Evolutionary conservation across 2,888 invertebrate species (phyloP).

Genomic region (Archips xylosteana): DNA sequence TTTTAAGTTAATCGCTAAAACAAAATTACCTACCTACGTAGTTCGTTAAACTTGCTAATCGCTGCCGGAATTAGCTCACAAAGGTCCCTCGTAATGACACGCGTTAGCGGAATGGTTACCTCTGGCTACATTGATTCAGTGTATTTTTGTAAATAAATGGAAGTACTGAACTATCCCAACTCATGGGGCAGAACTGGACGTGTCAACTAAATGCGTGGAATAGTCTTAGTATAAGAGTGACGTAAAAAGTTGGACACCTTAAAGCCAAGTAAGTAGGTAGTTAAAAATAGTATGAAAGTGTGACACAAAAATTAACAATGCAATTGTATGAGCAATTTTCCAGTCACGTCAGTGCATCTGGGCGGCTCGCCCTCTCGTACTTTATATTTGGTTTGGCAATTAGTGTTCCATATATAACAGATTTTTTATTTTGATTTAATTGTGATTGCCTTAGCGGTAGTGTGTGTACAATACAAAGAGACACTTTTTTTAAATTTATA

Average conservation of each 20-base stretch:
- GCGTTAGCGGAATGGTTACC: slow-evolving; percentile 48
- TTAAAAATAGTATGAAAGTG: no score
- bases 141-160: slow-evolving; percentile 36
- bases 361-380: no score
- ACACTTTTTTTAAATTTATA: not conserved
- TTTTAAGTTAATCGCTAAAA: slow-evolving; percentile 56
- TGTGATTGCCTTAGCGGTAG: no score
- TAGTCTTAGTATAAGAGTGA: not conserved
- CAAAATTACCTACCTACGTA: slow-evolving; percentile 43
- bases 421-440: no score
- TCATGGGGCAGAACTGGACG: not conserved
- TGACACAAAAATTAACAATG: no score
- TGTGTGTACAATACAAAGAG: not conserved
- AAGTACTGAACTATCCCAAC: not conserved
- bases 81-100: slow-evolving; percentile 48
- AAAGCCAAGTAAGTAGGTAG: no score
- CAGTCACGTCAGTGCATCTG: no score
- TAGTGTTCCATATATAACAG: no score
- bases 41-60: slow-evolving; percentile 60
- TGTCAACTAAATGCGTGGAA: not conserved
- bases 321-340: no score
- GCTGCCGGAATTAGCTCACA: slow-evolving; percentile 57
- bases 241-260: no score
- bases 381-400: no score
- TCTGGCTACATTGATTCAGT: slow-evolving; percentile 45